Percentiles rank a stretch among this genome's conserved stretches.
phyloP scores from a whole-genome alignment of 2,888 invertebrate species.

The Acleris holmiana region DNA sequence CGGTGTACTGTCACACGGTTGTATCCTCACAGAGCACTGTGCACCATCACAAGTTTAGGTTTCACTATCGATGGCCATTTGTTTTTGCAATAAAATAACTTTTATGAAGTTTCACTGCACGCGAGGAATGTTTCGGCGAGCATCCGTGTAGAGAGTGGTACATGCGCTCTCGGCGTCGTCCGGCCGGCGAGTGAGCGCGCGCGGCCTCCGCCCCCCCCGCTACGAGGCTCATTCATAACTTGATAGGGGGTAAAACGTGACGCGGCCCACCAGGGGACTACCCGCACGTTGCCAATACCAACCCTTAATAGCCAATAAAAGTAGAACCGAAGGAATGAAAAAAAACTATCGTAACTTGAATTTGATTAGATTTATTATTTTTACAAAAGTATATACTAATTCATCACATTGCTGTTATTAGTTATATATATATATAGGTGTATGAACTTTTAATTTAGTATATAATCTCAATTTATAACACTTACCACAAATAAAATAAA shows the following conservation, averaged over 20 bases:
- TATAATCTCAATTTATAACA: no score
- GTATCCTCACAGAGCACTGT: conserved; percentile 65
- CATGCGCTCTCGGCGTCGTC: conserved; percentile 59
- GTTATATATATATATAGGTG: no score
- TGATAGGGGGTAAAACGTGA: conserved; percentile 70
- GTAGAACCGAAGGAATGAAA: no score
- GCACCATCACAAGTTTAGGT: conserved; percentile 73
- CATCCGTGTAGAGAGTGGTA: conserved; percentile 41
- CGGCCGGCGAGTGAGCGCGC: conserved; percentile 70
- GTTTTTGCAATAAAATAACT: conserved; percentile 69
- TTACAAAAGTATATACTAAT: no score
- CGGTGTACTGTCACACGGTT: conserved; percentile 56
- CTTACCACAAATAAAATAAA: no score
- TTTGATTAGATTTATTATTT: no score
- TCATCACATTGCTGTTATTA: no score
- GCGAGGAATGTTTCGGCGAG: conserved; percentile 50
- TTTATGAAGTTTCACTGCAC: conserved; percentile 76
- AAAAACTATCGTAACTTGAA: no score
- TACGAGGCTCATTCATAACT: conserved; percentile 72
- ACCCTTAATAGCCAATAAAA: conserved; percentile 1
- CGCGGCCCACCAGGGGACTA: conserved; percentile 53
- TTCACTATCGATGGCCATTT: conserved; percentile 79
- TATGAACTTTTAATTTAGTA: no score
- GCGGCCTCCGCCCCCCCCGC: conserved; percentile 48
- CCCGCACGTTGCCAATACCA: conserved; percentile 53